A percentile compares a stretch with the other conserved stretches of the same genome.
phyloP scores from a whole-genome alignment of 2,797 vertebrate genomes.

The Bovichtus variegatus region DNA sequence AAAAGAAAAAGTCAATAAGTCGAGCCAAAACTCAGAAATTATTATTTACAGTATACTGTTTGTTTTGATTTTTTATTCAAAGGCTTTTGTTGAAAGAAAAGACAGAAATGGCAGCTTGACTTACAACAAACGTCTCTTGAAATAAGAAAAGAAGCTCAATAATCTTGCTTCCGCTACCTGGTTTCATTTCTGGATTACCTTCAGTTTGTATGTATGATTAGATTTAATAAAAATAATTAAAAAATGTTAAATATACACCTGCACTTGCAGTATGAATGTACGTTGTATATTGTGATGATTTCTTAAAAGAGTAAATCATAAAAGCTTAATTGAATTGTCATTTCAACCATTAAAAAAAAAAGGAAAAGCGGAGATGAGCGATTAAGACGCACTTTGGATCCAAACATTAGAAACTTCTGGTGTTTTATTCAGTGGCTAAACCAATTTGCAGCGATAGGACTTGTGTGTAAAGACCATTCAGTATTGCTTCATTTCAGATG shows the following conservation, averaged over 20 bases:
- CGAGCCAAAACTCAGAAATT: not conserved
- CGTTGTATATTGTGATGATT: not conserved
- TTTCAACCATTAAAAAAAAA: conserved; percentile 13
- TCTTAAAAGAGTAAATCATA: not conserved
- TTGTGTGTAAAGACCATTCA: not conserved
- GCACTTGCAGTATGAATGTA: not conserved
- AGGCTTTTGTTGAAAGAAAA: not conserved
- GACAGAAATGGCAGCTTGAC: not conserved
- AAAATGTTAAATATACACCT: not conserved
- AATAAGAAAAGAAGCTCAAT: not conserved
- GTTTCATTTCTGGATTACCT: not conserved
- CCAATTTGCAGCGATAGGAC: not conserved
- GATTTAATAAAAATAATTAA: not conserved
- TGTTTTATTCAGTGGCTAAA: conserved; percentile 16
- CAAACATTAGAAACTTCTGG: not conserved
- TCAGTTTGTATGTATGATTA: not conserved
- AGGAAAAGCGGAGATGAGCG: not conserved
- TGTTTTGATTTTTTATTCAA: not conserved
- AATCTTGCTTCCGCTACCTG: not conserved
- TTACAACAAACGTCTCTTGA: not conserved
- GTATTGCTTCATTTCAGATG: conserved; percentile 4
- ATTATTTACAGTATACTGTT: not conserved
- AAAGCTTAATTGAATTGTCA: not conserved
- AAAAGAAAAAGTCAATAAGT: not conserved
- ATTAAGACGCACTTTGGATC: not conserved